A percentile compares a stretch with the other conserved stretches of the same genome.
Conservation (phyloP, 1,140 invertebrate genomes). For the Brachionus koreanus region DNA sequence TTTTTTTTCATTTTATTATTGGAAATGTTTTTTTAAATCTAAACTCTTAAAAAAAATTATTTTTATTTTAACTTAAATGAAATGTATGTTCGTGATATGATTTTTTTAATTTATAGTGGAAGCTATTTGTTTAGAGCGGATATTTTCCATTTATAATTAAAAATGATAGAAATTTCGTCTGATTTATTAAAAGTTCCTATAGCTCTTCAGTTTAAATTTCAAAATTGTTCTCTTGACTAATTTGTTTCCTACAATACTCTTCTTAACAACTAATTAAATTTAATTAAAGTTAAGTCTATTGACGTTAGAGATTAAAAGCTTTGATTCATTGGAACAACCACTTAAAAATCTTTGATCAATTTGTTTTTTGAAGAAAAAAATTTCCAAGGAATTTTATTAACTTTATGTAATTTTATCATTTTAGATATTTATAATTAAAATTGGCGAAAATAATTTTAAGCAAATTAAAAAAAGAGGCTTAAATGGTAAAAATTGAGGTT, state of each 20-base stretch:
- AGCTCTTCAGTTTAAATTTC: not conserved
- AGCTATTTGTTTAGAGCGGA: not conserved
- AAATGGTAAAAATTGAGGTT: no score
- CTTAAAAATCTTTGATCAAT: no score
- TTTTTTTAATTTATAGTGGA: not conserved
- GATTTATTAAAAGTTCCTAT: not conserved
- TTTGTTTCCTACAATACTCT: not conserved
- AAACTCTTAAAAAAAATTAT: not conserved
- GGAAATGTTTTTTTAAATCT: no score
- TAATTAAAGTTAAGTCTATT: not conserved
- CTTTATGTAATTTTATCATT: no score
- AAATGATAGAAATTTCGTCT: not conserved
- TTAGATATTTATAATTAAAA: no score
- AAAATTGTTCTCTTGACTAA: not conserved
- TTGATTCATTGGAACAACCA: not conserved
- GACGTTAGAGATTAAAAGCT: not conserved
- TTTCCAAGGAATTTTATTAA: no score
- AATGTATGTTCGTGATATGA: not conserved
- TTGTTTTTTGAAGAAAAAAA: no score
- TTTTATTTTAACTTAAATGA: not conserved
- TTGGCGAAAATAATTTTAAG: not conserved
- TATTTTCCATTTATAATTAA: not conserved
- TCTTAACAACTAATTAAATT: slow-evolving; percentile 22
- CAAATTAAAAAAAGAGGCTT: no score
- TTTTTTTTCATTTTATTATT: not conserved